A percentile compares a stretch with the other conserved stretches of the same genome.
phyloP scores from a whole-genome alignment of 1,140 invertebrate genomes.

The Lithobius niger region DNA sequence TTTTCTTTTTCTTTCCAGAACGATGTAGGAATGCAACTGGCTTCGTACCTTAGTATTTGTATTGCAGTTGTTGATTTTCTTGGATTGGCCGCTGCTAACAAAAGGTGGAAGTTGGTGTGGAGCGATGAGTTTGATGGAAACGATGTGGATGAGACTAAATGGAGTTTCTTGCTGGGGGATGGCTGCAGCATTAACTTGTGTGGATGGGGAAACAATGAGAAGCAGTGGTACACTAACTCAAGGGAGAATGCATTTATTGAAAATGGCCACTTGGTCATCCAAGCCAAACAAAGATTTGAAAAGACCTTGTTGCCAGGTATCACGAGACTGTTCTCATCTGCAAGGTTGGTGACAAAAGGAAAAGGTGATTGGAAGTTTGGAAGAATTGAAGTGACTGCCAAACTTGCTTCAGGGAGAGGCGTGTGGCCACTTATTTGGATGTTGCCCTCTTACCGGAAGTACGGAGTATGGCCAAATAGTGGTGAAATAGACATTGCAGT shows the following conservation, averaged over 20 bases:
- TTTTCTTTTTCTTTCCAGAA: too few relatives aligned
- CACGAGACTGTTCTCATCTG: not conserved
- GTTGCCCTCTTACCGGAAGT: constrained; percentile 40
- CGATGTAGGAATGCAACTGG: too few relatives aligned
- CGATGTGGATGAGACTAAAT: not conserved
- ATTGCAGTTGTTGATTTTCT: too few relatives aligned
- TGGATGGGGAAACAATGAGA: constrained; percentile 1
- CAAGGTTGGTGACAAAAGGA: not conserved
- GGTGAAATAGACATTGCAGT: constrained; percentile 38
- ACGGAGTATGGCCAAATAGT: constrained; percentile 41
- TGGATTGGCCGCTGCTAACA: too few relatives aligned
- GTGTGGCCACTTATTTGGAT: constrained; percentile 39
- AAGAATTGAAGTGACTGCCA: not conserved
- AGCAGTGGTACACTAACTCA: not conserved
- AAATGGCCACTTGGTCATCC: not conserved
- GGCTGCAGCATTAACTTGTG: not conserved
- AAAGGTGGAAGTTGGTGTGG: not conserved
- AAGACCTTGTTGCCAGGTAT: not conserved
- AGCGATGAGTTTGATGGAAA: not conserved
- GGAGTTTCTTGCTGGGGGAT: constrained; percentile 1
- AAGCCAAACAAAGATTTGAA: not conserved
- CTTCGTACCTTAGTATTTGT: too few relatives aligned
- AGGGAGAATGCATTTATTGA: not conserved
- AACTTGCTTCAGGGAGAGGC: not conserved
- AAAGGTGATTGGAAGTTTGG: constrained; percentile 3